Evolutionary conservation across 2,113 vertebrate genomes (phyloP).

Genomic region (Sylvilagus bachmani): DNA sequence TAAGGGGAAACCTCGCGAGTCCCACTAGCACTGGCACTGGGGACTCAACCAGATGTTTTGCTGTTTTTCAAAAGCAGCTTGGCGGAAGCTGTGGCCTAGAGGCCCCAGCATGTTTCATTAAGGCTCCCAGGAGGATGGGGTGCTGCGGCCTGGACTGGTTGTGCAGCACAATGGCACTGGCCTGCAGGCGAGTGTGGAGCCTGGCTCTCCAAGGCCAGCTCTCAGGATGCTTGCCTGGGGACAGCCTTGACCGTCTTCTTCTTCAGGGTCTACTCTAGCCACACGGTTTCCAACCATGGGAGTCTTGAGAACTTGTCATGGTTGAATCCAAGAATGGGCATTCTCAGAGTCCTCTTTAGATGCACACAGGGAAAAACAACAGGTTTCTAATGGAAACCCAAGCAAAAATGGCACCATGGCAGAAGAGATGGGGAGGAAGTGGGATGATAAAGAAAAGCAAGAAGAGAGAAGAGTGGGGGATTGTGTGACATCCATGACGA

Average conservation of each 20-base stretch:
- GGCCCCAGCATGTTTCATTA: not conserved
- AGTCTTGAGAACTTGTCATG: not conserved
- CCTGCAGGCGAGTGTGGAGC: rapidly evolving
- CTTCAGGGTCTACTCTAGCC: no score
- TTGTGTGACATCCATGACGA: no score
- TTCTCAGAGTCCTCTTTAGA: not conserved
- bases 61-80: not conserved
- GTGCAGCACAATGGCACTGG: rapidly evolving
- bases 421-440: not conserved
- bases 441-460: not conserved
- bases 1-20: not conserved
- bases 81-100: rapidly evolving
- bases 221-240: rapidly evolving
- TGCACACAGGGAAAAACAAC: not conserved
- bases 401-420: not conserved
- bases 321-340: no score
- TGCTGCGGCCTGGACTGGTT: rapidly evolving
- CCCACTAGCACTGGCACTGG: not conserved
- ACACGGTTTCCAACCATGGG: not conserved
- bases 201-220: not conserved
- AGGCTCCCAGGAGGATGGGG: not conserved
- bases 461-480: not conserved
- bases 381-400: not conserved
- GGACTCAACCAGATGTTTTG: not conserved
- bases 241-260: not conserved